A percentile compares a stretch with the other conserved stretches of the same genome.
phyloP scores from a whole-genome alignment of 2,888 invertebrate genomes.

The Drosophila rellima region DNA sequence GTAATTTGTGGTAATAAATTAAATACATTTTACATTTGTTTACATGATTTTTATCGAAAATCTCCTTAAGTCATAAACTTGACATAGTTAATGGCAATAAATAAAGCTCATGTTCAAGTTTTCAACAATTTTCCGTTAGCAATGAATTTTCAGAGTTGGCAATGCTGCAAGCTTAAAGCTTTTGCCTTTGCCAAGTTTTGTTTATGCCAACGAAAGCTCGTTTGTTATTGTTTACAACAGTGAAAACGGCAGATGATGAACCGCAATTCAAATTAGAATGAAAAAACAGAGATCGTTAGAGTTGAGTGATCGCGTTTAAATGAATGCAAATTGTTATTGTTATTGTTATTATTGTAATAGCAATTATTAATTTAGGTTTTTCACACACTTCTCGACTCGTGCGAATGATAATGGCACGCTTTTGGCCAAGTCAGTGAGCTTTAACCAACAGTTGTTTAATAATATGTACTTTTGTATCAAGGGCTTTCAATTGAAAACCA shows the following conservation, averaged over 20 bases:
- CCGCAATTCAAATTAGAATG: background rate
- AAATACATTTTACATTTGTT: background rate
- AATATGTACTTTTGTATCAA: constrained; percentile 26
- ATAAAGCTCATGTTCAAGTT: constrained; percentile 1
- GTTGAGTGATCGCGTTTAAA: constrained; percentile 49
- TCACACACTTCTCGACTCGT: constrained; percentile 43
- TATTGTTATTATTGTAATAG: constrained; percentile 29
- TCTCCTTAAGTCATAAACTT: constrained; percentile 6
- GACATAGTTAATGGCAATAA: background rate
- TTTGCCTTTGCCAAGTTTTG: constrained; percentile 3
- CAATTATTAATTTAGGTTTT: constrained; percentile 36
- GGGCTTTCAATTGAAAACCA: constrained; percentile 23
- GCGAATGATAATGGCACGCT: constrained; percentile 29
- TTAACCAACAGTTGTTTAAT: constrained; percentile 13
- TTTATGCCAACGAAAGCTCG: constrained; percentile 32
- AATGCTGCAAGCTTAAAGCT: constrained; percentile 35
- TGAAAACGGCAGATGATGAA: constrained; percentile 1
- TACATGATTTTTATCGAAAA: background rate
- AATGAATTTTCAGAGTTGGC: constrained; percentile 17
- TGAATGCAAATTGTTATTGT: constrained; percentile 24
- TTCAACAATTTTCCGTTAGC: constrained; percentile 28
- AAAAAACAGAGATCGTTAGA: constrained; percentile 25
- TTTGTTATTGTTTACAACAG: constrained; percentile 37
- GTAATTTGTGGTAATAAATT: constrained; percentile 4
- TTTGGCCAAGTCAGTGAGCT: constrained; percentile 6